Evolutionary conservation across 2,888 invertebrate species (phyloP), one percentile per base, ranked within the genome.

Genomic region (Argynnis bischoffii): DNA sequence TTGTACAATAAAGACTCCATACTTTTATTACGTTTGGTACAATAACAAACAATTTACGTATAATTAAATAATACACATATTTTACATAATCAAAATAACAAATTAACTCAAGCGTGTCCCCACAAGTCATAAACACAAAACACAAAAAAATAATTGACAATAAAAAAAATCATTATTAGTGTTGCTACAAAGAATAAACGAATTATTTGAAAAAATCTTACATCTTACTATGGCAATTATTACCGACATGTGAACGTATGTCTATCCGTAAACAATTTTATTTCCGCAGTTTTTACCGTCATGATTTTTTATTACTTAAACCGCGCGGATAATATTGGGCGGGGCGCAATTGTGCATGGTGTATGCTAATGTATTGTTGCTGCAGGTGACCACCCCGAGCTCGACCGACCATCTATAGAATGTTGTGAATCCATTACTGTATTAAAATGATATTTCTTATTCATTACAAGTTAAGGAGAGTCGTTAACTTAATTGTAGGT

Each of bases 281-380:
- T 61, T 60, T 16, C 14, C 50, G 16, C 15, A 16, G 16, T 15
- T 51, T 61, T 16, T 41, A 41, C 35, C 11, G 11, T 11, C 35
- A 41, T 41, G 35, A 0, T 26, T 26, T 5, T 26, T 41, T 69
- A 56, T 64, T 26, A 67, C 72, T 71, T 69, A 67, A 69, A 61
- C 67, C 74, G 61, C 60, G 16, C 60, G 16, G 55, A 59, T 66
- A 31, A 55, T 48, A 46, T 64, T 67, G 65, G 69, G 67, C 67
- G 69, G 67, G 54, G 65, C 70, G 75, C 82, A 75, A 74, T 75
- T 75, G 75, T 69, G 81, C 89, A 87, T 85, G 88, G 82, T 84
- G 84, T 90, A 90, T 90, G 90, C 85, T 85, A 90, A 90, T 89
- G 76, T 67, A 71, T 70, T 66, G 76, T 72, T 73, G 75, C 70